phyloP scores from a whole-genome alignment of 2,113 vertebrate species.

The Seriola aureovittata region DNA sequence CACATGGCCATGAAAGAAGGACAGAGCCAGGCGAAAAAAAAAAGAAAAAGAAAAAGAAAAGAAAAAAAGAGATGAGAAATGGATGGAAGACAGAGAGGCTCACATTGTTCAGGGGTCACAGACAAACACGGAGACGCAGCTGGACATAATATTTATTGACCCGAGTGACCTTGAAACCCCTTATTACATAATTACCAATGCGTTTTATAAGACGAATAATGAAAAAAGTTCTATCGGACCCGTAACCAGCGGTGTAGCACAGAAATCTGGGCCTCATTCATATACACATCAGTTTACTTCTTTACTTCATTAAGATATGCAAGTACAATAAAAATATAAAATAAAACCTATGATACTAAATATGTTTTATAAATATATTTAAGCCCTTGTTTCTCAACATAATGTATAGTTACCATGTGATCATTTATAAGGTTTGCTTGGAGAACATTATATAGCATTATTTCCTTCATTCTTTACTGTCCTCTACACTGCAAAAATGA shows the following conservation, averaged over 20 bases:
- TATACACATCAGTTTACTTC: neutral
- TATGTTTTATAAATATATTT: too few relatives aligned
- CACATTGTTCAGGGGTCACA: constrained; percentile 14
- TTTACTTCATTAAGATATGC: too few relatives aligned
- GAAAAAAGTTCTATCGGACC: neutral
- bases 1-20: constrained; percentile 27
- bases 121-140: constrained; percentile 5
- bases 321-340: too few relatives aligned
- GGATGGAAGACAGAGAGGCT: constrained; percentile 30
- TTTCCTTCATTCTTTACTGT: too few relatives aligned
- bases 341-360: too few relatives aligned
- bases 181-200: constrained; percentile 1
- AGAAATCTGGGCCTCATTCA: neutral
- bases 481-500: too few relatives aligned
- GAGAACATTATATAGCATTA: too few relatives aligned
- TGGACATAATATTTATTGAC: constrained; percentile 31
- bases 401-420: too few relatives aligned
- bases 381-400: too few relatives aligned
- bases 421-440: too few relatives aligned
- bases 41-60: neutral
- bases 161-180: constrained; percentile 16
- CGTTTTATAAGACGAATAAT: neutral
- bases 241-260: neutral
- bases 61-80: constrained; percentile 12
- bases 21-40: neutral